phyloP scores from a whole-genome alignment of 1,140 invertebrate species.

The Lepidurus packardi region DNA sequence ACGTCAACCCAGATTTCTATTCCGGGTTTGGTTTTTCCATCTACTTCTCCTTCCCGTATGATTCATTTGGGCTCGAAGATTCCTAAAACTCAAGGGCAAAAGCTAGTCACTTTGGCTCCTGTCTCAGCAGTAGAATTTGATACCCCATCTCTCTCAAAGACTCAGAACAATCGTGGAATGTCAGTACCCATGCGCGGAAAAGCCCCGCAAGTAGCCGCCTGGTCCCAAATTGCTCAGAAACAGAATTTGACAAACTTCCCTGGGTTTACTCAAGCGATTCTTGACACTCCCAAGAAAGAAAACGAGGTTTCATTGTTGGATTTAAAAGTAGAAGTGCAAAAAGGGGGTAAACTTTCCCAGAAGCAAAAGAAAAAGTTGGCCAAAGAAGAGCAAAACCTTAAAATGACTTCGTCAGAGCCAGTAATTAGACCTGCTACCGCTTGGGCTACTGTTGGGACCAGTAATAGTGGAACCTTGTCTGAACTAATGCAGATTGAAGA shows the following conservation, averaged over 20 bases:
- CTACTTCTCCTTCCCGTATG: not conserved
- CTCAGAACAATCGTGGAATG: not conserved
- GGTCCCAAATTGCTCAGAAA: not conserved
- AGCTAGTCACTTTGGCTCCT: not conserved
- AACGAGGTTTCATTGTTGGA: not conserved
- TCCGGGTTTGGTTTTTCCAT: not conserved
- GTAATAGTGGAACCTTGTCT: not conserved
- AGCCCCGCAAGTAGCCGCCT: not conserved
- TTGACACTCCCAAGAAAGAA: not conserved
- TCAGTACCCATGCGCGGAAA: not conserved
- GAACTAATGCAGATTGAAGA: not conserved
- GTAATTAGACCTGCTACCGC: conserved; percentile 24
- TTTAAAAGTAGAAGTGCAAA: not conserved
- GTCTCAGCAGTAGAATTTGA: not conserved
- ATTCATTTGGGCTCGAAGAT: not conserved
- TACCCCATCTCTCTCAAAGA: not conserved
- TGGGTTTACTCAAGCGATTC: not conserved
- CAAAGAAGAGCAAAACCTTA: conserved; percentile 9
- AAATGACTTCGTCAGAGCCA: not conserved
- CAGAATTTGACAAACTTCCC: not conserved
- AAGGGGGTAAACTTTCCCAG: not conserved
- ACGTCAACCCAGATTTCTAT: not conserved
- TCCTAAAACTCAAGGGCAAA: not conserved
- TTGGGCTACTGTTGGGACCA: not conserved
- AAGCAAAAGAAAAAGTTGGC: conserved; percentile 13